Percentiles rank a stretch among this genome's conserved stretches.
These are phyloP conservation scores for Stichopus horrens DNA, from an alignment of 53 echinoderm and acorn worm species.

Conservation along the genomic window DNA sequence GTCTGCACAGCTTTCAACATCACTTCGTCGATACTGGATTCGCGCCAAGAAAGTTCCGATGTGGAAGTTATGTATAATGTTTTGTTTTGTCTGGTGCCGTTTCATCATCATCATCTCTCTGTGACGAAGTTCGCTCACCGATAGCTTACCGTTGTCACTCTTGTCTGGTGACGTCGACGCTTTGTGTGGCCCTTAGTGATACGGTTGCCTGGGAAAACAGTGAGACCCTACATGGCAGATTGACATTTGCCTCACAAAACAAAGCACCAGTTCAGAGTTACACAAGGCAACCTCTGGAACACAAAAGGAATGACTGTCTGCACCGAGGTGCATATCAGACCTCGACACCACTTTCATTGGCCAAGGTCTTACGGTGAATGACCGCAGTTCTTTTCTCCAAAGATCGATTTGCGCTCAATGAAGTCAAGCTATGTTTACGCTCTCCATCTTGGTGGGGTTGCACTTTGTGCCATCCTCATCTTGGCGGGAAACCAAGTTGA, in stretches of 20 bases:
- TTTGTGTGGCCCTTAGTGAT: not conserved
- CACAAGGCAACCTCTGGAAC: not conserved
- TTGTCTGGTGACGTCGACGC: not conserved
- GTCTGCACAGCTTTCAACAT: not conserved
- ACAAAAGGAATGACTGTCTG: no score
- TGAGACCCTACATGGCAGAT: not conserved
- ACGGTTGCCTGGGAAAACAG: not conserved
- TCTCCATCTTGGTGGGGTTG: not conserved
- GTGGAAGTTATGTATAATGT: not conserved
- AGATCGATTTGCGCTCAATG: not conserved
- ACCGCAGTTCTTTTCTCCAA: not conserved
- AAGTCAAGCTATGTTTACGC: not conserved
- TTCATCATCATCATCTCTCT: not conserved
- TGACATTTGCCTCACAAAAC: not conserved
- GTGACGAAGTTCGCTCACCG: not conserved
- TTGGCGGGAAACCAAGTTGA: conserved; percentile 22
- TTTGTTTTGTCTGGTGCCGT: not conserved
- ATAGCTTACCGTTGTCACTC: not conserved
- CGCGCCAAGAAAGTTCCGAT: not conserved
- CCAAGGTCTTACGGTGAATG: conserved; percentile 31
- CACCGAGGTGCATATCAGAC: no score
- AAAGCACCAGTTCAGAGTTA: not conserved
- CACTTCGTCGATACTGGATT: not conserved
- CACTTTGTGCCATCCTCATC: no score
- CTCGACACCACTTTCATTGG: not conserved